These are phyloP conservation scores for Coenonympha arcania DNA, from an alignment of 2,888 invertebrate genomes.

Conservation along the genomic window DNA sequence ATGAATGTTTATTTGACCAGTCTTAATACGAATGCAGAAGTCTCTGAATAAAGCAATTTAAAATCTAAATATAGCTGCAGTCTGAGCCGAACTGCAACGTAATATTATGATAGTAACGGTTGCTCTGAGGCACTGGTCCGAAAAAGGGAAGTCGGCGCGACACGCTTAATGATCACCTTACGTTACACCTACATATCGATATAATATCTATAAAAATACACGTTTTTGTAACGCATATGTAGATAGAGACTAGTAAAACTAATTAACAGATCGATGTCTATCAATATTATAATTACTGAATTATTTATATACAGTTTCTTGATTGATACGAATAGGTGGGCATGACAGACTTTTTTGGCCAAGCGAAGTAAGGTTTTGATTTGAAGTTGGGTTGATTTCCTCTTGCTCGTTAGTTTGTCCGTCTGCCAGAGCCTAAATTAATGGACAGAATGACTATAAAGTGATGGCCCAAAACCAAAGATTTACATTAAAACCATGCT, in stretches of 20 bases:
- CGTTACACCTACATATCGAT: slow-evolving; percentile 15
- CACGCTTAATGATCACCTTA: slow-evolving; percentile 41
- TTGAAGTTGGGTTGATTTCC: too few relatives aligned
- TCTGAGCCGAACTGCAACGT: slow-evolving; percentile 21
- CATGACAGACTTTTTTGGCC: too few relatives aligned
- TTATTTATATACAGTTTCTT: neutral
- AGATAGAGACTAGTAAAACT: neutral
- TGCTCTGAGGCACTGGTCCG: slow-evolving; percentile 45
- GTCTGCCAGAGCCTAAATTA: too few relatives aligned
- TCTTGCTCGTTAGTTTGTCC: too few relatives aligned
- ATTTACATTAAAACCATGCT: too few relatives aligned
- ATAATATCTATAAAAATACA: neutral
- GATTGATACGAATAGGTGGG: too few relatives aligned
- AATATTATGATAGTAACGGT: slow-evolving; percentile 37
- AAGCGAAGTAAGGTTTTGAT: too few relatives aligned
- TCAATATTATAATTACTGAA: slow-evolving; percentile 1
- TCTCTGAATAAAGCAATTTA: neutral
- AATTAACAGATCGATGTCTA: neutral
- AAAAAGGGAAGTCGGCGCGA: slow-evolving; percentile 42
- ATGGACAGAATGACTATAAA: too few relatives aligned
- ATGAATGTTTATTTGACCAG: too few relatives aligned
- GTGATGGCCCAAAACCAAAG: too few relatives aligned
- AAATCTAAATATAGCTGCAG: slow-evolving; percentile 4
- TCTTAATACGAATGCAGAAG: too few relatives aligned
- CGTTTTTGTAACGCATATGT: slow-evolving; percentile 2